Evolutionary conservation across 1,140 invertebrate species (phyloP).

Genomic region (Andrena cerasifolii): DNA sequence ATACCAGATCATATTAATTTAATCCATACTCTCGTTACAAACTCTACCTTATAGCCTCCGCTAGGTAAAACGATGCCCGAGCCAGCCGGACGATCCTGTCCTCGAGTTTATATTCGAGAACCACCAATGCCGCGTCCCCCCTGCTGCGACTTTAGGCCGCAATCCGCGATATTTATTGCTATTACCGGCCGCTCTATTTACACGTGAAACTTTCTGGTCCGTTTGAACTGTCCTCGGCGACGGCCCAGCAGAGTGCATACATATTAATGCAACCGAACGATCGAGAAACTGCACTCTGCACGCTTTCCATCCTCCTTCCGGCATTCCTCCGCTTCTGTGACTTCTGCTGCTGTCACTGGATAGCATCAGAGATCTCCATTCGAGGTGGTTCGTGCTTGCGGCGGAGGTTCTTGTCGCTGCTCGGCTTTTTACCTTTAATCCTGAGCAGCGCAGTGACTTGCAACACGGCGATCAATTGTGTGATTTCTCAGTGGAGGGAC

Average conservation of each 20-base stretch:
- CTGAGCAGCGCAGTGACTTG: no score
- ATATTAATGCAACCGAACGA: slow-evolving; percentile 66
- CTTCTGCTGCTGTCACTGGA: neutral
- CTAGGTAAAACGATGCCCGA: slow-evolving; percentile 5
- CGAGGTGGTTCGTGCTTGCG: neutral
- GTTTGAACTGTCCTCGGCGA: slow-evolving; percentile 24
- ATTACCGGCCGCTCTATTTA: slow-evolving; percentile 49
- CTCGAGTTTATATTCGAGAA: slow-evolving; percentile 32
- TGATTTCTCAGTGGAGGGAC: no score
- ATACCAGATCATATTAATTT: slow-evolving; percentile 53
- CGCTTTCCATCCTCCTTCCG: neutral
- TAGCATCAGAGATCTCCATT: neutral
- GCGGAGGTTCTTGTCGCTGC: neutral
- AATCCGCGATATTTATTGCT: slow-evolving; percentile 60
- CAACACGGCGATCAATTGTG: no score
- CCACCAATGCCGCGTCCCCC: neutral
- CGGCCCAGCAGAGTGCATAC: slow-evolving; percentile 46
- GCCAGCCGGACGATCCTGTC: slow-evolving; percentile 13
- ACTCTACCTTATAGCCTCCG: slow-evolving; percentile 20
- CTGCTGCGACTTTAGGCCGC: slow-evolving; percentile 1
- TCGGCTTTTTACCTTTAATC: no score
- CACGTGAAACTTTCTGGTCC: slow-evolving; percentile 40
- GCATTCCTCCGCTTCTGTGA: neutral
- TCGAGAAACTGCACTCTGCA: neutral
- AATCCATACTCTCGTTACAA: slow-evolving; percentile 44